A percentile compares a stretch with the other conserved stretches of the same genome.
phyloP scores from a whole-genome alignment of 1,140 invertebrate genomes.

The Araneus ventricosus region DNA sequence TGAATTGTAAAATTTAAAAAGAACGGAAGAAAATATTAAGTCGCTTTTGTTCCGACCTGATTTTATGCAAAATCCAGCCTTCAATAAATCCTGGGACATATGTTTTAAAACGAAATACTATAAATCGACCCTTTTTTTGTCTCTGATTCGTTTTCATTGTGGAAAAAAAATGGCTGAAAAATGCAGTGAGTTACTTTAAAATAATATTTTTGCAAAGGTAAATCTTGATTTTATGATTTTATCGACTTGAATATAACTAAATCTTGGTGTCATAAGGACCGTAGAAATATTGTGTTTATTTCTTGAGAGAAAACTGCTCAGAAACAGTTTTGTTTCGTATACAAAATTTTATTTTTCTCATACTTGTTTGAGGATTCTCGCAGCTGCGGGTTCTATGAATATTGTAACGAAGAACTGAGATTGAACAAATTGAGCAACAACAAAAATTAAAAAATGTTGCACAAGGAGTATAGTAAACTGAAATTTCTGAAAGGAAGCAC shows the following conservation, averaged over 20 bases:
- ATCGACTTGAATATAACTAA: background rate
- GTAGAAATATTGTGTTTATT: background rate
- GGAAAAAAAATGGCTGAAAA: background rate
- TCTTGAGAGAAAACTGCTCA: background rate
- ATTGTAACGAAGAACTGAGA: no score
- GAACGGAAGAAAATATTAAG: slow-evolving; percentile 41
- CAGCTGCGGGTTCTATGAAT: no score
- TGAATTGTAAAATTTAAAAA: slow-evolving; percentile 50
- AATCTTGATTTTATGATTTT: background rate
- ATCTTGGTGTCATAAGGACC: background rate
- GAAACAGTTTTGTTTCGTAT: no score
- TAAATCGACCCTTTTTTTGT: slow-evolving; percentile 49
- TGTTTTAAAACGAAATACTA: slow-evolving; percentile 44
- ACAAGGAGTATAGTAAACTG: no score
- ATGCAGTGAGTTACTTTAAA: slow-evolving; percentile 3
- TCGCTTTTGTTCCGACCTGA: slow-evolving; percentile 5
- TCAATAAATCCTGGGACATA: slow-evolving; percentile 40
- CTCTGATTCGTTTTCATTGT: slow-evolving; percentile 27
- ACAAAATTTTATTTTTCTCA: no score
- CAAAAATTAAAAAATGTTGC: no score
- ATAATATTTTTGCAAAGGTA: background rate
- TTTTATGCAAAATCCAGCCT: slow-evolving; percentile 40
- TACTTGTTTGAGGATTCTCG: no score
- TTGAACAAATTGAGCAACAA: no score
- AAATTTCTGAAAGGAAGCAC: no score